Evolutionary conservation across 1,140 invertebrate genomes (phyloP).

Genomic region (Coptotermes formosanus): DNA sequence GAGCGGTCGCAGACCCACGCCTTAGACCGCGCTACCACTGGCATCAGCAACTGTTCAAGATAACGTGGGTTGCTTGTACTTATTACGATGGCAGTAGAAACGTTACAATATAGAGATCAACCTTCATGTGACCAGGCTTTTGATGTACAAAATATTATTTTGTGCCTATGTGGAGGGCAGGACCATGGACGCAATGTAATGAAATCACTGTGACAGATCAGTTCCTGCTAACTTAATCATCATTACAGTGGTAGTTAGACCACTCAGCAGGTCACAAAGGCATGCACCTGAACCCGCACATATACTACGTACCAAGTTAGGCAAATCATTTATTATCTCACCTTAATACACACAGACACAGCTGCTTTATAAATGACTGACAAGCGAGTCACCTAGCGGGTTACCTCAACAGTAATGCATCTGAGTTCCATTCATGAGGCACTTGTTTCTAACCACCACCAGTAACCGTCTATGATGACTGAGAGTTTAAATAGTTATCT

Average conservation of each 20-base stretch:
- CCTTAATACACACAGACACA: no score
- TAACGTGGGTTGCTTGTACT: not conserved
- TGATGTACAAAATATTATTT: not conserved
- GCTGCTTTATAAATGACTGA: no score
- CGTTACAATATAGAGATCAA: not conserved
- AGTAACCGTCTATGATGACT: no score
- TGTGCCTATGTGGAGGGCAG: not conserved
- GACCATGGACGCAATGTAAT: not conserved
- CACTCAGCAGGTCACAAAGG: not conserved
- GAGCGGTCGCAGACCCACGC: no score
- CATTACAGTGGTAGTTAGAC: not conserved
- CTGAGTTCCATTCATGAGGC: no score
- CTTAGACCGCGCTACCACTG: no score
- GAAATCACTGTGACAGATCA: constrained; percentile 7
- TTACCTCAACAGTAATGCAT: no score
- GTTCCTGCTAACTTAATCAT: not conserved
- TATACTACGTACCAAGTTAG: not conserved
- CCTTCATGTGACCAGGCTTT: not conserved
- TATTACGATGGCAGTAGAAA: not conserved
- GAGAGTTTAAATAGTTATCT: no score
- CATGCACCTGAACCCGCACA: not conserved
- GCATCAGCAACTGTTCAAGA: no score
- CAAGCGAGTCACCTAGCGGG: no score
- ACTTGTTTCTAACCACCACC: no score
- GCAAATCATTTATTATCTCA: not conserved